A percentile compares a stretch with the other conserved stretches of the same genome.
Evolutionary conservation across 2,888 invertebrate species (phyloP).

Genomic region (Phengaris alcon): DNA sequence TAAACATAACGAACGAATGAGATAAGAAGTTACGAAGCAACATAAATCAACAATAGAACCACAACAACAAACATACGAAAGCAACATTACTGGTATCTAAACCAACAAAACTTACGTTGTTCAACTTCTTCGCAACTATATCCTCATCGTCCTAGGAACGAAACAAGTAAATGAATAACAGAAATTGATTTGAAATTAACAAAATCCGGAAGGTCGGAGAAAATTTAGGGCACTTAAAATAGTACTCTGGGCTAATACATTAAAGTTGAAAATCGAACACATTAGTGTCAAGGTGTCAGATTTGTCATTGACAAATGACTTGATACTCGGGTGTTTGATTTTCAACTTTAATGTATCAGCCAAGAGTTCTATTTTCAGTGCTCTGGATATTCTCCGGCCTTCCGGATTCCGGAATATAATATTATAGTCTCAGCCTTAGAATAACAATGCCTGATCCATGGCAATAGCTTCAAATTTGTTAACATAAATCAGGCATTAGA

Average conservation of each 20-base stretch:
- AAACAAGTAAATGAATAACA: slow-evolving; percentile 3
- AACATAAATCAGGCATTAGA: not conserved
- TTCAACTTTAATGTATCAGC: too few species aligned
- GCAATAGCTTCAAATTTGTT: not conserved
- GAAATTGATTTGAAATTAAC: not conserved
- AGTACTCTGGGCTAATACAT: too few species aligned
- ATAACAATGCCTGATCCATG: not conserved
- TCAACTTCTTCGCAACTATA: slow-evolving; percentile 7
- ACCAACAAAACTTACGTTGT: slow-evolving; percentile 16
- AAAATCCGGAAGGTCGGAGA: too few species aligned
- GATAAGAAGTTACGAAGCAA: not conserved
- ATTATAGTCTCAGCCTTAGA: too few species aligned
- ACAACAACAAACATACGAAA: not conserved
- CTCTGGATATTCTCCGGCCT: too few species aligned
- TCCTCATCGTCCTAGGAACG: slow-evolving; percentile 26
- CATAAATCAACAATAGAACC: not conserved
- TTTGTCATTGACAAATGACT: too few species aligned
- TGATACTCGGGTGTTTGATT: too few species aligned
- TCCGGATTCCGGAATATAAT: too few species aligned
- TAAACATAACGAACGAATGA: not conserved
- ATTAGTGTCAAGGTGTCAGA: too few species aligned
- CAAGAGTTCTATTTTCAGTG: too few species aligned
- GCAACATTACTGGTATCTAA: not conserved
- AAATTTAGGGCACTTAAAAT: too few species aligned
- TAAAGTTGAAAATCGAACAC: too few species aligned